These are phyloP conservation scores for Carposina sasakii DNA, from an alignment of 1,140 invertebrate species.

Conservation along the genomic window DNA sequence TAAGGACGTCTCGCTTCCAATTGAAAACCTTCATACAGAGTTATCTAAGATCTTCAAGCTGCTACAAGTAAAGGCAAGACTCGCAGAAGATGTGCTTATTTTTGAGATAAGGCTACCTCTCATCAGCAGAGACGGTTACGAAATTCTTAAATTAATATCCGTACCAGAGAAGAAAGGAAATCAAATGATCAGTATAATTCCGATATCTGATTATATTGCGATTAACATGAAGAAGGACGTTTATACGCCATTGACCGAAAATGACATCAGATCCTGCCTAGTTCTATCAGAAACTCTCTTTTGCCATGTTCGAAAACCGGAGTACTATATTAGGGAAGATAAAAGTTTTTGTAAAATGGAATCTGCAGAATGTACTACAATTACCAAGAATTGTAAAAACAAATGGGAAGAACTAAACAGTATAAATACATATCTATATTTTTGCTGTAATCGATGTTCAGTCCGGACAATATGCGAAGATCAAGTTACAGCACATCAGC, in stretches of 20 bases:
- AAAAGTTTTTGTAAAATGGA: background rate
- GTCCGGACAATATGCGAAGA: background rate
- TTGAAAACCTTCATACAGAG: constrained; percentile 6
- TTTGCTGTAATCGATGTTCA: background rate
- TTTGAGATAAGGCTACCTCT: constrained; percentile 1
- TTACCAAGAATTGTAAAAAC: background rate
- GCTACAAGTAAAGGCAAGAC: background rate
- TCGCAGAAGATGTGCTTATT: background rate
- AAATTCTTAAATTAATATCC: background rate
- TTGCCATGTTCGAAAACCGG: background rate
- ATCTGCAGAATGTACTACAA: background rate
- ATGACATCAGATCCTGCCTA: background rate
- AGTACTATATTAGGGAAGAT: background rate
- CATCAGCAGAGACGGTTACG: background rate
- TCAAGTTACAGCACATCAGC: background rate
- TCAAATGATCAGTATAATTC: background rate
- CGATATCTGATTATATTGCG: background rate
- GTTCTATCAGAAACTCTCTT: background rate
- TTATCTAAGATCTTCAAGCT: background rate
- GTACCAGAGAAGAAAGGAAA: background rate
- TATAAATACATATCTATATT: constrained; percentile 3
- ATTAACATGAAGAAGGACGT: constrained; percentile 1
- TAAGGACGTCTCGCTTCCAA: constrained; percentile 14
- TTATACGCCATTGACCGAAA: background rate
- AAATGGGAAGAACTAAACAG: background rate